Base-by-base conservation (phyloP, 2,113 vertebrate species). In the Hippocampus abdominalis region DNA sequence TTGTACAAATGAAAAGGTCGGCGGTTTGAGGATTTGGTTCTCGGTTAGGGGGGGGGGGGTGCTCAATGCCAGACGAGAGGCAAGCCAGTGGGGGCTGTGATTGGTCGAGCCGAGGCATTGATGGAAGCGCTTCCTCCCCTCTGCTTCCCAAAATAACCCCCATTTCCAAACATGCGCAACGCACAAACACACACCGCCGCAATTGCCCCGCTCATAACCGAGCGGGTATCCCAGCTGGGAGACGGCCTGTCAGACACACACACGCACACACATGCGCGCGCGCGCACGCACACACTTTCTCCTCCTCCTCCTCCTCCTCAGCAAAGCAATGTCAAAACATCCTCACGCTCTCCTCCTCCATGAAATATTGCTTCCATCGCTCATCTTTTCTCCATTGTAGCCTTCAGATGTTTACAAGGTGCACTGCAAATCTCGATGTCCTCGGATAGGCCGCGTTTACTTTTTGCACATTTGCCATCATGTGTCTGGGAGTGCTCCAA, bases 181-280 rank as follows among this genome's bases (percentile, higher is more conserved):
- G 20, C 48, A 49, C 18, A 20, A 3, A 46, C 53, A 56, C 54
- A 25, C n/a, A 25, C 23, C 8, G 29, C 56, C 56, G 25, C 23
- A 13, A 44, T 44, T n/a, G 40, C 40, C n/a, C n/a, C 62, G 7
- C 42, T 25, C 62, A 29, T 6, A 2, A 29, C 12, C 1, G 76
- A 54, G 71, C 44, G 75, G 71, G 72, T 78, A 61, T 81, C 77
- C 84, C 85, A 85, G 86, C 84, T 87, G 87, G 80, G 79, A 83
- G 77, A 75, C 53, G 65, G 25, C 13, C 56, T 29, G 56, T 59
- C 78, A 83, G 68, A 71, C 74, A 61, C 29, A 11, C 44, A 73
- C 56, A 75, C 65, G n/a, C 71, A 25, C 60, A 13, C 21, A 32
- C 36, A 66, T 42, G 44, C 18, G 27, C 27, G 27, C 27, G 27